Evolutionary conservation across 2,888 invertebrate genomes (phyloP).

Genomic region (Rhagonycha lutea): DNA sequence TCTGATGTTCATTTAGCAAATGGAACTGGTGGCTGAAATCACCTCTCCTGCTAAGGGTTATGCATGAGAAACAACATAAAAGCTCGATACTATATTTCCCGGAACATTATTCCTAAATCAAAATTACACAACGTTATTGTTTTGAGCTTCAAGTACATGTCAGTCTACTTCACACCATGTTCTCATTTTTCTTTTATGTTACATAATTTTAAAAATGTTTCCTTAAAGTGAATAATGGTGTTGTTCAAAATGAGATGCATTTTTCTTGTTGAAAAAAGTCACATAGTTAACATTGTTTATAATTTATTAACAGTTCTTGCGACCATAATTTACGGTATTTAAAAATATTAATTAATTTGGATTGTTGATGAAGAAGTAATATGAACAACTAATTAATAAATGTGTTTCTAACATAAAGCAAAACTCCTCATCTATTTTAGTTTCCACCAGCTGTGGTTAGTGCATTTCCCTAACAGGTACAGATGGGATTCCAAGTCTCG

Average conservation of each 20-base stretch:
- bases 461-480: not conserved
- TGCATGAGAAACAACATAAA: slow-evolving; percentile 14
- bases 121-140: slow-evolving; percentile 13
- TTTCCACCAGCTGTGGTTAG: not conserved
- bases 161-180: not conserved
- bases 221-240: not conserved
- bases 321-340: not conserved
- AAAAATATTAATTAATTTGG: not conserved
- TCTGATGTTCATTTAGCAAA: slow-evolving; percentile 33
- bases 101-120: slow-evolving; percentile 13
- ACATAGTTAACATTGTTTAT: not conserved
- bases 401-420: not conserved
- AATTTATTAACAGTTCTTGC: not conserved
- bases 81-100: slow-evolving; percentile 6
- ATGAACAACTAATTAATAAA: not conserved
- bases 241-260: not conserved
- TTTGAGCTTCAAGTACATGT: not conserved
- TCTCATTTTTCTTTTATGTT: not conserved
- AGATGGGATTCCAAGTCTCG: not conserved
- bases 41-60: slow-evolving; percentile 5
- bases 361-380: not conserved
- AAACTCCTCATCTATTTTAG: not conserved
- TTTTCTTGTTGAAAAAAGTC: not conserved
- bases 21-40: slow-evolving; percentile 23
- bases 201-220: not conserved